These are phyloP conservation scores for Erpetoichthys calabaricus DNA, from an alignment of 2,797 vertebrate species.

Conservation along the genomic window DNA sequence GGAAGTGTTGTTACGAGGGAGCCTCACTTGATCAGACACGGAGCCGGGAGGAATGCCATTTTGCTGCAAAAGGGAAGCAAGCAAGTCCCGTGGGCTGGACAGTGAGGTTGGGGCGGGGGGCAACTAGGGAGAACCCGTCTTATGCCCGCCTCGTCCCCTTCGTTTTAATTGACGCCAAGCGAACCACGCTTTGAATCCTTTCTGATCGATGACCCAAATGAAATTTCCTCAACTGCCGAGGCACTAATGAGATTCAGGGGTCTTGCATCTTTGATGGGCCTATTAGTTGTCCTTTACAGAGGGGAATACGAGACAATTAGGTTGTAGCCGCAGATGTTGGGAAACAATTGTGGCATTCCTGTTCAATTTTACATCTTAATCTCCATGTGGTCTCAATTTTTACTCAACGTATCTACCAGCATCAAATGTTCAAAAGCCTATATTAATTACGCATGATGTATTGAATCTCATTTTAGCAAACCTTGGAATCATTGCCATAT, in stretches of 20 bases:
- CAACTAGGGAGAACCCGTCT: not conserved
- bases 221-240: constrained; percentile 14
- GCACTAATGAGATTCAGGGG: constrained; percentile 23
- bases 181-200: constrained; percentile 7
- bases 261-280: constrained; percentile 24
- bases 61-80: not conserved
- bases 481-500: not conserved
- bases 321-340: constrained; percentile 20
- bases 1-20: not conserved
- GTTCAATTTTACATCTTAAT: constrained; percentile 10
- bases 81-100: not conserved
- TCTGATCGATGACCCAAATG: constrained; percentile 24
- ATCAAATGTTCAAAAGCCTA: not conserved
- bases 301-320: constrained; percentile 31
- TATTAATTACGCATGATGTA: constrained; percentile 7
- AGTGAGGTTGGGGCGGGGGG: not conserved
- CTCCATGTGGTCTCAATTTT: constrained; percentile 10
- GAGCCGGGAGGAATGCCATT: not conserved
- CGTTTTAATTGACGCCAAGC: too few relatives aligned
- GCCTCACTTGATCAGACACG: constrained; percentile 1
- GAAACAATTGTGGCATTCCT: not conserved
- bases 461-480: constrained; percentile 1
- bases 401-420: constrained; percentile 18
- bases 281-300: constrained; percentile 22
- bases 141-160: not conserved